Percentiles rank a stretch among this genome's conserved stretches.
Conservation (phyloP, 2,797 vertebrate species). For the Sebastiscus albofasciatus region DNA sequence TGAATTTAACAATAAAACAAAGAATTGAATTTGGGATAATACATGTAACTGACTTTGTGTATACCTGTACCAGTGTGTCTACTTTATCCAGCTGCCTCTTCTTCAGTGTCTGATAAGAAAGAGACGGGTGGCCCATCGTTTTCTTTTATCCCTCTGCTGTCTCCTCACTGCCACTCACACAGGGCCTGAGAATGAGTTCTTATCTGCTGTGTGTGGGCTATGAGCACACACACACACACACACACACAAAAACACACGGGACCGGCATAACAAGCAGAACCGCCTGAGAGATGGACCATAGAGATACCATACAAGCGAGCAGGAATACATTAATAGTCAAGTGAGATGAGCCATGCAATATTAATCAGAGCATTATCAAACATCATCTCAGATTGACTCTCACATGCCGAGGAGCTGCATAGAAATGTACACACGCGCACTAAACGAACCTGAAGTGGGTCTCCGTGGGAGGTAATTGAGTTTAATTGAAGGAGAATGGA, state of each 20-base stretch:
- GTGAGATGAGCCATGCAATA: constrained; percentile 74
- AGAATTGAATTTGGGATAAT: not conserved
- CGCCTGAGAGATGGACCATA: constrained; percentile 54
- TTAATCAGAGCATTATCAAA: constrained; percentile 78
- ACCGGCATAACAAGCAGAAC: constrained; percentile 63
- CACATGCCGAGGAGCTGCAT: constrained; percentile 36
- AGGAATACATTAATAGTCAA: constrained; percentile 76
- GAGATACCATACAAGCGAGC: constrained; percentile 60
- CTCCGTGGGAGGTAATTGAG: constrained; percentile 36
- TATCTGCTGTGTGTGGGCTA: constrained; percentile 54
- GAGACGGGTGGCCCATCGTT: constrained; percentile 18
- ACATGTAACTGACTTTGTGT: not conserved
- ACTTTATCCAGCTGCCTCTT: constrained; percentile 13
- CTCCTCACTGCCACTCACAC: constrained; percentile 61
- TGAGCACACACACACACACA: constrained; percentile 17
- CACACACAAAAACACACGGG: constrained; percentile 23
- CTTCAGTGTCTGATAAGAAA: constrained; percentile 39
- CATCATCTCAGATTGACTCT: constrained; percentile 66
- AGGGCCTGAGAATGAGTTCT: constrained; percentile 44
- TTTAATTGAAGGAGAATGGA: constrained; percentile 54
- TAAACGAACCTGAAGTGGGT: constrained; percentile 33
- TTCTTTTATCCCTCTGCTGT: constrained; percentile 48
- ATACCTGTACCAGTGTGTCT: not conserved
- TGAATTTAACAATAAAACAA: not conserved
- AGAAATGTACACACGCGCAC: constrained; percentile 18